Base-by-base conservation (phyloP, 2,888 invertebrate species). In the Octonoba sinensis region DNA sequence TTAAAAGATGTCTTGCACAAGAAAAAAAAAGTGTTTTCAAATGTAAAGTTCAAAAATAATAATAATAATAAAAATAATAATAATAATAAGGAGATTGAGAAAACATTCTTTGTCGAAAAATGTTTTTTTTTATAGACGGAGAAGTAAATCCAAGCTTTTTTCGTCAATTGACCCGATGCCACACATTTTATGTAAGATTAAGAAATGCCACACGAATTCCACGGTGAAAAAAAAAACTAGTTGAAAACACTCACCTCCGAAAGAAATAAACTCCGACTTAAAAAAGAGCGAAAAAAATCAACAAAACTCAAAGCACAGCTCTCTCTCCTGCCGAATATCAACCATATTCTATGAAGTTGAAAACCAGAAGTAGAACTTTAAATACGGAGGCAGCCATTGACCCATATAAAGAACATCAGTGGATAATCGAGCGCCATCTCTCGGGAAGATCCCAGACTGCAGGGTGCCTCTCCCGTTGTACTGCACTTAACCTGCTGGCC, bases 281-380 rank as follows among this genome's bases (percentile, higher is more conserved):
- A 36, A 36, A 36, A 72, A 16, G 20, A 60, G 46, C 51, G 66
- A 67, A 65, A 59, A n/a, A 59, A 46, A 67, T 60, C 65, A 77
- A 47, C 59, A 77, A 77, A 77, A 77, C 22, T 24, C 36, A 36
- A 36, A 36, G 36, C 54, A 69, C 69, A 77, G 62, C 54, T 67
- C 54, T 49, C 59, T 67, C 65, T 51, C 51, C 47, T 46, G 24
- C 60, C 51, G 67, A 54, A 46, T 49, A 71, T 66, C 60, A 67
- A 62, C 54, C 73, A 79, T 79, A 36, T 67, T 73, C 66, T 73
- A 54, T 67, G 67, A 49, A 66, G 59, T 36, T 18, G 51, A 18
- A 66, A 78, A 66, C 79, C 59, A 59, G 78, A 60, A 73, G 60
- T 73, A 79, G 64, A 73, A 47, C 79, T 73, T 78, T 79, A 79